phyloP scores from a whole-genome alignment of 2,797 vertebrate species.

The Chaetophractus vellerosus region DNA sequence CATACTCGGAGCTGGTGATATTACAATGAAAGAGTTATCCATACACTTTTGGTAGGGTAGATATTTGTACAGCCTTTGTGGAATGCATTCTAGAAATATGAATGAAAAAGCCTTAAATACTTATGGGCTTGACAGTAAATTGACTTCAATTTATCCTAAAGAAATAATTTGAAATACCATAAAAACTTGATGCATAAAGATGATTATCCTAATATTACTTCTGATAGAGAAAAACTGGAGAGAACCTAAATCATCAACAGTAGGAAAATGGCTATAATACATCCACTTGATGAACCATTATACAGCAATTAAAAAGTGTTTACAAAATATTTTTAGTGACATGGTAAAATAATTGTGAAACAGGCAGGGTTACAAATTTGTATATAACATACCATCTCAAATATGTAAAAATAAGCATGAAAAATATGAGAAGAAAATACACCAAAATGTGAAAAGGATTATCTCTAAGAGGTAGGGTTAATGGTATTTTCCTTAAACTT shows the following conservation, averaged over 20 bases:
- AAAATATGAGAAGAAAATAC: background rate
- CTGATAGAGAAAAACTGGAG: background rate
- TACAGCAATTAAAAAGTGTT: background rate
- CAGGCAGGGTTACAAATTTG: background rate
- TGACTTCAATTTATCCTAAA: background rate
- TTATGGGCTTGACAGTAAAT: background rate
- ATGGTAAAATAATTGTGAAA: background rate
- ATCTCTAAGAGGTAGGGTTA: background rate
- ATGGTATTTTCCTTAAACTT: background rate
- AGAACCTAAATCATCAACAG: background rate
- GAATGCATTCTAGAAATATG: background rate
- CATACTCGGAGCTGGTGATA: background rate
- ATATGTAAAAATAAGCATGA: background rate
- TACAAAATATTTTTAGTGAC: background rate
- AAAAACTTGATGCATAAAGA: background rate
- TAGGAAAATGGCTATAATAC: background rate
- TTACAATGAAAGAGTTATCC: background rate
- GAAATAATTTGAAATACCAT: background rate
- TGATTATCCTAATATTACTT: background rate
- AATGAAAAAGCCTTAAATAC: background rate
- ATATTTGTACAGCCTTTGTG: background rate
- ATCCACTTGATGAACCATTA: background rate
- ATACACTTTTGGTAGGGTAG: background rate
- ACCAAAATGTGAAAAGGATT: background rate
- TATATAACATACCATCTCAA: background rate